Base-by-base conservation (phyloP, 2,888 invertebrate genomes). In the Deilephila porcellus region DNA sequence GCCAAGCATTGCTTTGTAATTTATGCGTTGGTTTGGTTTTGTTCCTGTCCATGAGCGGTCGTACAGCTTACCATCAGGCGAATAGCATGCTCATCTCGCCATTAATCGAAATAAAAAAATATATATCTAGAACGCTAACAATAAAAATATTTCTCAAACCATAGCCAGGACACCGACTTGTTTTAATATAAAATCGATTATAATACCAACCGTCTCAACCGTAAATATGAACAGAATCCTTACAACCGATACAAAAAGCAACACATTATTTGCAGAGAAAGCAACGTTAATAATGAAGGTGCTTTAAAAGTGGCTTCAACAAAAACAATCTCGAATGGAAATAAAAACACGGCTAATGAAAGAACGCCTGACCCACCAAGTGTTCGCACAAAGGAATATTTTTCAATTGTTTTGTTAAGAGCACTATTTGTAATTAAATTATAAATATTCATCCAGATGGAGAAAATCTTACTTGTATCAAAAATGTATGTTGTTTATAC, bases 351-450 rank as follows among this genome's bases (percentile, higher is more conserved):
- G 56, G 25, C 25, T 67, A 67, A 67, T 67, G 45, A 67, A 67
- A 67, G 67, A 67, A 67, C 45, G 25, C 25, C 52, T 25, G 60
- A 29, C 29, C 64, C 19, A 14, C 14, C n/a, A 64, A 64, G 64
- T 67, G 67, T 45, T 63, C 4, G 67, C 45, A 67, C 52, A 67
- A 67, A 67, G 67, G 67, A 67, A 67, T 67, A 67, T 67, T 67
- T 67, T 67, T 67, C 67, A 67, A 67, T 52, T 67, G 67, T 67
- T 67, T 67, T 29, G 29, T 62, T 17, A 20, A 52, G 25, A 67
- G 67, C 52, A 67, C 52, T 67, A 20, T 14, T 52, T 25, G 14
- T 67, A 67, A 67, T 67, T 67, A 67, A 64, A 64, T 64, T 45
- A 45, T 67, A 7, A n/a, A 20, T 64, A 20, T 19, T 63, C 19